Evolutionary conservation across 2,888 invertebrate genomes (phyloP).

Genomic region (Drosophila antonietae): DNA sequence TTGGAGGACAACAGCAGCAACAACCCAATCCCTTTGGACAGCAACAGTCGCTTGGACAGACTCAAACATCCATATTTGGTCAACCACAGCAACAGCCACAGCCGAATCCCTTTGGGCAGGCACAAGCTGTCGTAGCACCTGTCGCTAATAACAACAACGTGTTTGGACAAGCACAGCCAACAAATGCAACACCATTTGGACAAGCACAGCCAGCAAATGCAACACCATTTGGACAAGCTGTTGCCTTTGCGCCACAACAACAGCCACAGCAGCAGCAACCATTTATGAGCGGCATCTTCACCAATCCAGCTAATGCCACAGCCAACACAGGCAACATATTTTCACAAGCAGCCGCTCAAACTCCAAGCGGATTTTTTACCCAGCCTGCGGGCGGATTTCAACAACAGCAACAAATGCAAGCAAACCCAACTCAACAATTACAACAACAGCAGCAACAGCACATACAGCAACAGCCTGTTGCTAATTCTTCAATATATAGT

Average conservation of each 20-base stretch:
- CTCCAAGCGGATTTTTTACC: slow-evolving; percentile 58
- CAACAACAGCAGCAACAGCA: slow-evolving; percentile 18
- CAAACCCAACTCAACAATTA: slow-evolving; percentile 34
- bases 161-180: slow-evolving; percentile 48
- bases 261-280: slow-evolving; percentile 25
- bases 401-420: slow-evolving; percentile 37
- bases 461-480: slow-evolving; percentile 53
- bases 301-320: slow-evolving; percentile 32
- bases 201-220: slow-evolving; percentile 20
- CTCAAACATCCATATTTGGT: slow-evolving; percentile 37
- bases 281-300: slow-evolving; percentile 39
- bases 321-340: slow-evolving; percentile 60
- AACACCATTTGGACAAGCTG: slow-evolving; percentile 32
- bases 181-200: slow-evolving; percentile 36
- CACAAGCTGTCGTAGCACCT: slow-evolving; percentile 7
- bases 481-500: slow-evolving; percentile 85
- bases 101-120: slow-evolving; percentile 45
- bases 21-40: slow-evolving; percentile 29
- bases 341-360: slow-evolving; percentile 51
- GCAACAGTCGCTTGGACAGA: slow-evolving; percentile 32
- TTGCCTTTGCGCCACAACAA: slow-evolving; percentile 39
- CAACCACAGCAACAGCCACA: slow-evolving; percentile 39
- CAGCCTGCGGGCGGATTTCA: slow-evolving; percentile 40
- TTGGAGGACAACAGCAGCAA: slow-evolving; percentile 41
- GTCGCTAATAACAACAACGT: slow-evolving; percentile 13